Evolutionary conservation across 2,797 vertebrate species (phyloP), one percentile per base, ranked within the genome.

Genomic region (Balearica regulorum): DNA sequence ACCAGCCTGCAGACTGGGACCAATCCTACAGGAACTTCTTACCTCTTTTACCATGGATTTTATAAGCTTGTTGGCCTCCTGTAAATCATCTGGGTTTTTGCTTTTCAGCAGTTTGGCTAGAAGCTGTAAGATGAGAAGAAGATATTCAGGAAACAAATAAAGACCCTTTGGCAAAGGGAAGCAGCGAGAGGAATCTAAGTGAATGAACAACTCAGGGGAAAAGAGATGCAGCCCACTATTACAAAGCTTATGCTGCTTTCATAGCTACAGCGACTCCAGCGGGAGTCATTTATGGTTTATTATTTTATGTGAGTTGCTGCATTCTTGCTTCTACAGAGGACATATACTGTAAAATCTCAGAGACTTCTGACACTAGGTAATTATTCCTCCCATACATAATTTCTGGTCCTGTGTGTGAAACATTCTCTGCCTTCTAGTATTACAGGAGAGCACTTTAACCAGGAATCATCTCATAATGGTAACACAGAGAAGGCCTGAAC

Each of bases 21-120:
- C 25, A 69, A 48, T 33, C 41, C 70, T 72, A 68, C 48, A 54
- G 25, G 41, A 62, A 54, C 41, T 75, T 78, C 98, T 97, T 96
- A 99, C 99, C 98, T 99, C 99, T 96, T 99, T 99, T 77, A 99
- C 99, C 99, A 99, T 99, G 95, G 98, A 99, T 97, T 99, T 99
- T 95, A 99, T 99, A 89, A 99, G 98, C 61, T 98, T 98, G 97
- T 99, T 99, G 43, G 99, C 99, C 93, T 99, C 99, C 78, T 99
- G 99, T 51, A 99, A 98, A 95, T 99, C 99, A 94, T 99, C 99
- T 8, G 99, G 99, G 92, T 99, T 99, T 98, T 99, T 99, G 97
- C 99, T 99, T 97, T 99, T 99, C 85, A 99, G 97, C 49, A 99
- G 98, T 94, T 98, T 99, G 64, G 99, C 97, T 94, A 99, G 97